Percentiles rank a stretch among this genome's conserved stretches.
These are phyloP conservation scores for Phalacrocorax brasilianus DNA, from an alignment of 2,113 vertebrate genomes.

Conservation along the genomic window DNA sequence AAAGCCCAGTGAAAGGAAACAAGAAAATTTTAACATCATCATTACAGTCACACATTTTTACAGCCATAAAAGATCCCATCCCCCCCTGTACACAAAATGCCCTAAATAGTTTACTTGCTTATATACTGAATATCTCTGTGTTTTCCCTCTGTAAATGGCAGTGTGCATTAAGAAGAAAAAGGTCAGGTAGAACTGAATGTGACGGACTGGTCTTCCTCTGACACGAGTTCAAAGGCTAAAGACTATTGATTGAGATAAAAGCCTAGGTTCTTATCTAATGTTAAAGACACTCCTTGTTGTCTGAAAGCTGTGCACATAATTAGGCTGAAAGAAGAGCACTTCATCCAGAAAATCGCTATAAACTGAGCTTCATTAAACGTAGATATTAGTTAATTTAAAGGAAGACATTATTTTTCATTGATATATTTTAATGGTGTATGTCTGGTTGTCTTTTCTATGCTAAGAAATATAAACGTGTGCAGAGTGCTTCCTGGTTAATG, in stretches of 20 bases:
- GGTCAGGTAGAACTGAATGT: constrained; percentile 79
- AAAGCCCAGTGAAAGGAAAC: constrained; percentile 86
- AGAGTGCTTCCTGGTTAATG: constrained; percentile 52
- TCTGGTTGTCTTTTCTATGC: constrained; percentile 58
- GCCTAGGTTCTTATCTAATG: constrained; percentile 82
- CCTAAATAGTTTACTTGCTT: constrained; percentile 51
- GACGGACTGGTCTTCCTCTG: constrained; percentile 76
- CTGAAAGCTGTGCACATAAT: constrained; percentile 78
- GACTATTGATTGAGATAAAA: constrained; percentile 88
- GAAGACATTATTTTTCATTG: constrained; percentile 72
- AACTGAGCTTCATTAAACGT: constrained; percentile 75
- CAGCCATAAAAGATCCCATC: constrained; percentile 69
- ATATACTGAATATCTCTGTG: constrained; percentile 25
- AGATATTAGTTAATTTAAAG: constrained; percentile 79
- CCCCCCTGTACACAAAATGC: constrained; percentile 12
- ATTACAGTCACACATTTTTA: constrained; percentile 85
- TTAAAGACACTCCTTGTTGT: constrained; percentile 82
- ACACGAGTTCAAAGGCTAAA: constrained; percentile 84
- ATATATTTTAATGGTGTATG: constrained; percentile 73
- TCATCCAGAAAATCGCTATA: constrained; percentile 75
- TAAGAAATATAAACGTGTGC: constrained; percentile 69
- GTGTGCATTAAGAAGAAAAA: constrained; percentile 75
- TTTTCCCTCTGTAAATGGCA: constrained; percentile 76
- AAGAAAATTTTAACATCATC: constrained; percentile 91
- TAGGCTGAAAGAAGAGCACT: constrained; percentile 75